phyloP scores from a whole-genome alignment of 2,888 invertebrate species.

The Drosophila prostipennis region DNA sequence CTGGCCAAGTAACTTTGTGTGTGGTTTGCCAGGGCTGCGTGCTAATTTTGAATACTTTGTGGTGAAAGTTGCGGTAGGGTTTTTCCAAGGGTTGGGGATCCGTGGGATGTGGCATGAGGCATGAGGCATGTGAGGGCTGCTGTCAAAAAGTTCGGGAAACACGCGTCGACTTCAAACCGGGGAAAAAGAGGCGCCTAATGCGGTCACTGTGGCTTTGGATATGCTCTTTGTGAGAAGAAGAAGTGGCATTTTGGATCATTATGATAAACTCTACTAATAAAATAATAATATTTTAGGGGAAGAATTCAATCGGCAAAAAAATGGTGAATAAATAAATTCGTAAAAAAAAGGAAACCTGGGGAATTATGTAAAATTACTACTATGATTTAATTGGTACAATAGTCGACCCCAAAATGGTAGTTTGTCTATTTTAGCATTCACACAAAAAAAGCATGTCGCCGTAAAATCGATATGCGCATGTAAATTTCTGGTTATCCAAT shows the following conservation, averaged over 20 bases:
- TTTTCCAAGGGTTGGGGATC: background rate
- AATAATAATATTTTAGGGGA: too few relatives aligned
- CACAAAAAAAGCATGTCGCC: too few relatives aligned
- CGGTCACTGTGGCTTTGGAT: slow-evolving; percentile 14
- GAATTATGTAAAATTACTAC: too few relatives aligned
- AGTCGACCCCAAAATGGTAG: too few relatives aligned
- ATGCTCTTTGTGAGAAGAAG: background rate
- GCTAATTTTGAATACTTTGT: slow-evolving; percentile 61
- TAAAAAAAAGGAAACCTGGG: too few relatives aligned
- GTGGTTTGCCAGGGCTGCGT: slow-evolving; percentile 43
- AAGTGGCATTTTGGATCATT: background rate
- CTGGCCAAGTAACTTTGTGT: slow-evolving; percentile 37
- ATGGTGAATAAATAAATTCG: too few relatives aligned
- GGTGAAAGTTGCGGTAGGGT: slow-evolving; percentile 39
- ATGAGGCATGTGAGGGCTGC: slow-evolving; percentile 17
- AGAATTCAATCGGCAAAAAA: too few relatives aligned
- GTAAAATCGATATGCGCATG: too few relatives aligned
- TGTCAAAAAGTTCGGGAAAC: slow-evolving; percentile 41
- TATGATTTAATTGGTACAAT: too few relatives aligned
- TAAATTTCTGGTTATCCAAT: too few relatives aligned
- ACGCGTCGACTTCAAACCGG: slow-evolving; percentile 28
- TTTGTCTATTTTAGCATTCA: too few relatives aligned
- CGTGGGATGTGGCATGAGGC: background rate
- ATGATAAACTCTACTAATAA: too few relatives aligned
- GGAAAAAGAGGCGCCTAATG: slow-evolving; percentile 18